Conservation (phyloP, 2,797 vertebrate species). For the Danio albolineatus region DNA sequence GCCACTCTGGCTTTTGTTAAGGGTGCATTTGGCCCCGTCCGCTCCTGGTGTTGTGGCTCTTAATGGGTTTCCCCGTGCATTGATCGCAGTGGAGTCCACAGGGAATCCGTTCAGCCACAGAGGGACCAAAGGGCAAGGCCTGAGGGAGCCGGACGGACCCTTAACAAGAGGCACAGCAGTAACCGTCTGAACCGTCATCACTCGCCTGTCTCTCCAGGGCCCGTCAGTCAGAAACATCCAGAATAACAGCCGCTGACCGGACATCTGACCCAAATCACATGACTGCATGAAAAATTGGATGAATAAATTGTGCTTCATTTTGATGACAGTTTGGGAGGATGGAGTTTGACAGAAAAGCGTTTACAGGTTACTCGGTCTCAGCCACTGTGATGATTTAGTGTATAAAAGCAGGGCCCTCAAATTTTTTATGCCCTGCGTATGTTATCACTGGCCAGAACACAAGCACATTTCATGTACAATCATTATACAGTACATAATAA, state of each 20-base stretch:
- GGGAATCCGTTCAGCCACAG: slow-evolving; percentile 29
- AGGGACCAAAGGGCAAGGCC: not conserved
- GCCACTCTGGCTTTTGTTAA: slow-evolving; percentile 41
- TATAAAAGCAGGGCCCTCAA: too few species aligned
- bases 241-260: slow-evolving; percentile 15
- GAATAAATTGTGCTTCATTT: too few species aligned
- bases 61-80: slow-evolving; percentile 46
- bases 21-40: slow-evolving; percentile 33
- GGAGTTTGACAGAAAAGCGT: too few species aligned
- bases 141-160: slow-evolving; percentile 25
- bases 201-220: slow-evolving; percentile 9
- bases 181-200: slow-evolving; percentile 15
- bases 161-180: slow-evolving; percentile 52
- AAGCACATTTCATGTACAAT: too few species aligned
- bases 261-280: not conserved
- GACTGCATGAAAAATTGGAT: too few species aligned
- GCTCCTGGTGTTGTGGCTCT: slow-evolving; percentile 43
- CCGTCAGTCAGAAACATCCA: slow-evolving; percentile 30
- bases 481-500: too few species aligned
- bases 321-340: too few species aligned
- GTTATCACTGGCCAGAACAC: too few species aligned
- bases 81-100: slow-evolving; percentile 8
- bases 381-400: too few species aligned
- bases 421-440: too few species aligned
- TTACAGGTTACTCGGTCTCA: too few species aligned